Percentiles rank a stretch among this genome's conserved stretches.
phyloP scores from a whole-genome alignment of 1,140 invertebrate genomes.

The Steinernema feltiae region DNA sequence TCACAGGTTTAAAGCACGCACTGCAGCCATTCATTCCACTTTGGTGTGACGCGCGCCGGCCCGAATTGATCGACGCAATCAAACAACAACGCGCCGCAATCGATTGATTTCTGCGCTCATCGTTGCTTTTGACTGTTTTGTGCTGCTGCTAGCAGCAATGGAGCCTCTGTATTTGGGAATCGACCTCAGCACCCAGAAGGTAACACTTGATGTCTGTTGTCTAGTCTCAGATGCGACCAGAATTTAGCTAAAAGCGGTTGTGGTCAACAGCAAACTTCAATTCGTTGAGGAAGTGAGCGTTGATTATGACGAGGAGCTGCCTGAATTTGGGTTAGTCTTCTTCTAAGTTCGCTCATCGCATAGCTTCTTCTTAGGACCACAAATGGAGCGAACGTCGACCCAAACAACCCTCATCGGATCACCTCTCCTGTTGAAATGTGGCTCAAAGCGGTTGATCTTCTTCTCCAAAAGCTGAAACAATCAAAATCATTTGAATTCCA shows the following conservation, averaged over 20 bases:
- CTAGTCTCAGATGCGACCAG: background rate
- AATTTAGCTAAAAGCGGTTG: slow-evolving; percentile 30
- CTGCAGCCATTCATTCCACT: too few relatives aligned
- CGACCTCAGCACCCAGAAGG: slow-evolving; percentile 34
- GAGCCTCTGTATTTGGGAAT: slow-evolving; percentile 24
- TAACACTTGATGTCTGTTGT: background rate
- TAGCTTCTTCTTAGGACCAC: slow-evolving; percentile 47
- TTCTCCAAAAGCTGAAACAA: slow-evolving; percentile 68
- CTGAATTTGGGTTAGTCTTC: slow-evolving; percentile 11
- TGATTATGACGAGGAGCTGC: slow-evolving; percentile 17
- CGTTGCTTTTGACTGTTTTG: too few relatives aligned
- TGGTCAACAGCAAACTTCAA: background rate
- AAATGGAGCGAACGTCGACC: slow-evolving; percentile 67
- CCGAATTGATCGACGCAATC: too few relatives aligned
- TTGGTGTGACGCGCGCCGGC: too few relatives aligned
- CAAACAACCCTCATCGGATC: slow-evolving; percentile 64
- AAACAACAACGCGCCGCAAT: too few relatives aligned
- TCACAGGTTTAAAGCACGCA: too few relatives aligned
- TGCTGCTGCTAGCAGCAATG: too few relatives aligned
- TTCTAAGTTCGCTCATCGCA: background rate
- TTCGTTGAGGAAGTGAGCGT: background rate
- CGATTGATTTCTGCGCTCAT: too few relatives aligned
- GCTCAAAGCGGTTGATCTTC: slow-evolving; percentile 86
- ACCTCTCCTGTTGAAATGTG: slow-evolving; percentile 81
- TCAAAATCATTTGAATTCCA: slow-evolving; percentile 61